Evolutionary conservation across 2,113 vertebrate genomes (phyloP), one percentile per base, ranked within the genome.

Genomic region (Perca fluviatilis): DNA sequence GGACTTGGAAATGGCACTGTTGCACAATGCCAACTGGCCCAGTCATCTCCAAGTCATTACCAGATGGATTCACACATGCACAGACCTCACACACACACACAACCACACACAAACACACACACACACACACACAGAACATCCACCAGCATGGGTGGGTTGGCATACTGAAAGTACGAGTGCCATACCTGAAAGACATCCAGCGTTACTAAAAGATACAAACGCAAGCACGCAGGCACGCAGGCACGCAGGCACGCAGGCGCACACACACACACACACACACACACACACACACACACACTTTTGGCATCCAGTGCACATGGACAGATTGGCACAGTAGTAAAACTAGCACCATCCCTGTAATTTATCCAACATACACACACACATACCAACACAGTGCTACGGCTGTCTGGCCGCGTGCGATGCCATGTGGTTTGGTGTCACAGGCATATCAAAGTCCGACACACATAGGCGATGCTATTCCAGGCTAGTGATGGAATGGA

Each of bases 21-120:
- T 50, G 70, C 51, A 74, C 74, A 77, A 64, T 79, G 89, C 91
- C 92, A 93, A 93, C 80, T 90, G 86, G 89, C 88, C 85, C 74
- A 82, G 81, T 87, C 88, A 72, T 73, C 71, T 85, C 79, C 57
- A 49, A 91, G 89, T 87, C 83, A 88, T 89, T 91, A 91, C 90
- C 89, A 92, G 91, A 92, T 91, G 91, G 89, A 86, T 85, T 80
- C 87, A 65, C 78, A 70, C 87, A 83, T 33, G 46, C 69, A 76
- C 66, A 47, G 36, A 65, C 77, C 40, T 11, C 40, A 64, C 30
- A 40, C 47, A 69, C 69, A 47, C 58, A 64, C 33, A 60, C 53
- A 19, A 23, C n/a, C 43, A 72, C 47, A 73, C 49, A 69, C 71
- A 60, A 23, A 21, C 60, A 62, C 60, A 62, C 60, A 61, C 27